Base-by-base conservation (phyloP, 2,888 invertebrate species). In the Diarsia rubi region DNA sequence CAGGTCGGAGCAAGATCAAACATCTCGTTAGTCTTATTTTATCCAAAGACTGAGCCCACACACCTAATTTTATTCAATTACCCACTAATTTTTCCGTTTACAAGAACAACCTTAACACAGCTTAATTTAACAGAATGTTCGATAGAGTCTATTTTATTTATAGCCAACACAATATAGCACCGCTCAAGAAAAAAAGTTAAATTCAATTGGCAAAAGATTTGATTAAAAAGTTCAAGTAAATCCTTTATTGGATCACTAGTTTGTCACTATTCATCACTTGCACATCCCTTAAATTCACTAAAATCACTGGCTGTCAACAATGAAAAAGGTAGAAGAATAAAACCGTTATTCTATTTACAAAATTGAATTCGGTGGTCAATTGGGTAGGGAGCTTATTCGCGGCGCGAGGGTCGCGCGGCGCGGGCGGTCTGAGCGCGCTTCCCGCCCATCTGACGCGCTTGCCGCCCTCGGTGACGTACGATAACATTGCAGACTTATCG, bases 381-480 rank as follows among this genome's bases (percentile, higher is more conserved):
- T 64, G 72, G 85, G 65, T 73, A 69, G 59, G 69, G 60, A 37
- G 68, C 77, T 82, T 83, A 87, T 82, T 81, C 79, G 79, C 59
- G 81, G 73, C 79, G 74, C 68, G 75, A 45, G 45, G 75, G 79
- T 83, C 84, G 85, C 79, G 81, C 84, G 89, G 91, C 83, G 89
- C 95, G 95, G 91, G 92, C 94, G 93, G 91, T 88, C 89, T 90
- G 90, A 88, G 87, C 91, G 91, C 88, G 88, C 86, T 90, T 90
- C 88, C 91, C 93, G 93, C 90, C 89, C 93, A 89, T 94, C 92
- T 95, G 95, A 91, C 95, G 95, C 87, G 89, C 87, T 84, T 87
- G 90, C 90, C 92, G 92, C 90, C 84, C 81, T 82, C 80, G 72
- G 74, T 78, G 76, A 77, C 79, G 82, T 81, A 77, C 82, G 83